These are phyloP conservation scores for Lutraria rhynchaena DNA, from an alignment of 1,140 invertebrate genomes.

Conservation along the genomic window DNA sequence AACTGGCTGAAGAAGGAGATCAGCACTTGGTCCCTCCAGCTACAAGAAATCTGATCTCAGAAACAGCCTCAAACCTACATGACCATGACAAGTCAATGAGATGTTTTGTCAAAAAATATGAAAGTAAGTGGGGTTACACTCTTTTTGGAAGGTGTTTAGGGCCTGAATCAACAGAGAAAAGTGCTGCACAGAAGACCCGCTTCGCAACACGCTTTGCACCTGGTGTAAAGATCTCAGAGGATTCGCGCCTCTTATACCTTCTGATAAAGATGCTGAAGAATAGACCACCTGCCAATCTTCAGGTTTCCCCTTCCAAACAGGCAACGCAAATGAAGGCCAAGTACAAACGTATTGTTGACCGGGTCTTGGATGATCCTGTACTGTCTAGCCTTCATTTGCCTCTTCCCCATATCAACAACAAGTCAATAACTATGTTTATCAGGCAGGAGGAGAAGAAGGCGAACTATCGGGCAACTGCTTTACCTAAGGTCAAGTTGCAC, in stretches of 20 bases:
- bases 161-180: background rate
- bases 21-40: background rate
- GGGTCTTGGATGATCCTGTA: background rate
- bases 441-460: constrained; percentile 9
- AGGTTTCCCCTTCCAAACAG: constrained; percentile 1
- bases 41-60: background rate
- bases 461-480: background rate
- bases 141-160: constrained; percentile 1
- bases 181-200: constrained; percentile 5
- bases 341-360: background rate
- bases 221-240: background rate
- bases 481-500: background rate
- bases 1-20: background rate
- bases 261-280: constrained; percentile 3
- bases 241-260: constrained; percentile 3
- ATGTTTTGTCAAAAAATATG: background rate
- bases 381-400: background rate
- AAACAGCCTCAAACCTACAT: background rate
- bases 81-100: background rate
- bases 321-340: background rate
- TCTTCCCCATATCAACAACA: background rate
- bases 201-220: background rate
- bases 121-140: background rate
- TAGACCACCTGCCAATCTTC: background rate
- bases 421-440: background rate